Evolutionary conservation across 2,797 vertebrate genomes (phyloP).

Genomic region (Sebastes itinus): DNA sequence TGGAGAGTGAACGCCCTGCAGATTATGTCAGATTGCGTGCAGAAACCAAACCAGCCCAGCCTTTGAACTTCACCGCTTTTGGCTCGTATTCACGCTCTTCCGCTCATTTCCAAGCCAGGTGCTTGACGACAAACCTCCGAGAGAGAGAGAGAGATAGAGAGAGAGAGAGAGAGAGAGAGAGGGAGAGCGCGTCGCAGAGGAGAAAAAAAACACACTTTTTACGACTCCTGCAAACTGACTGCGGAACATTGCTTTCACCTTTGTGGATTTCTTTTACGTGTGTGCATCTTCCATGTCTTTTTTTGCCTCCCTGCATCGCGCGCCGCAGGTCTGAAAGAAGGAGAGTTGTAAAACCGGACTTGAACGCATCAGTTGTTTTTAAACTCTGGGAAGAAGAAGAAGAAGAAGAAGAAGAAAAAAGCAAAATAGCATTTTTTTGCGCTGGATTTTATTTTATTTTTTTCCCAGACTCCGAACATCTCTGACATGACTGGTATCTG

Average conservation of each 20-base stretch:
- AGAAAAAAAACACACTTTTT: constrained; percentile 59
- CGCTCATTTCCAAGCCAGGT: constrained; percentile 91
- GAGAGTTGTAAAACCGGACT: constrained; percentile 64
- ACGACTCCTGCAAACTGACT: constrained; percentile 69
- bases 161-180: background rate
- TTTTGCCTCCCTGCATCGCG: constrained; percentile 12
- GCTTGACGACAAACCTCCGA: constrained; percentile 86
- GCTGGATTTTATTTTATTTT: constrained; percentile 75
- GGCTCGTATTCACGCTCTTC: constrained; percentile 88
- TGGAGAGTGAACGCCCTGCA: constrained; percentile 91
- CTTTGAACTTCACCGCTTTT: constrained; percentile 96
- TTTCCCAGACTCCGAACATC: constrained; percentile 54
- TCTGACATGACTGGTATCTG: constrained; percentile 79
- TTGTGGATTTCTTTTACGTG: constrained; percentile 80
- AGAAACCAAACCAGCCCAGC: constrained; percentile 89
- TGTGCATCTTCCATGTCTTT: constrained; percentile 61
- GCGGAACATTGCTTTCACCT: constrained; percentile 80
- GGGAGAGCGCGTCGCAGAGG: constrained; percentile 29
- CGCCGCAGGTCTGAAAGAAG: constrained; percentile 49
- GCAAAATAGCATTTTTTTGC: constrained; percentile 31
- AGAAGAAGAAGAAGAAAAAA: background rate
- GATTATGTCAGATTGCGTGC: constrained; percentile 95
- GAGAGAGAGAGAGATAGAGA: constrained; percentile 60
- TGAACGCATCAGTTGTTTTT: constrained; percentile 60
- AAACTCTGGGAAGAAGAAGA: constrained; percentile 50